Percentiles rank a stretch among this genome's conserved stretches.
phyloP scores from a whole-genome alignment of 2,797 vertebrate species.

The Anabas testudineus region DNA sequence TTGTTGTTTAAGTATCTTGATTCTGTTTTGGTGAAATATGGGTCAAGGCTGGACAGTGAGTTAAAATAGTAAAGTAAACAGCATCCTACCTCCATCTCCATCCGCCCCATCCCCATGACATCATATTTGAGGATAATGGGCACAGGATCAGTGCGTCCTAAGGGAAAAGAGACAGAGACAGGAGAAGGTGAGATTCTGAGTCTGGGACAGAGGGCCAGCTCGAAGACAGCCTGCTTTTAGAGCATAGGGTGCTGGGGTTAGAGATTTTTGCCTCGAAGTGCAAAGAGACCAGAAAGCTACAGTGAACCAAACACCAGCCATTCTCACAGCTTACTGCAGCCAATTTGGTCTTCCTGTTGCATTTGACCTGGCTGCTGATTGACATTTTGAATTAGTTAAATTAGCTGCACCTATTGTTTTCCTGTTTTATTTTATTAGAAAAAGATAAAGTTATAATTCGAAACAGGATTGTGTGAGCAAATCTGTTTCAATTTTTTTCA shows the following conservation, averaged over 20 bases:
- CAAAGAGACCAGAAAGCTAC: slow-evolving; percentile 99
- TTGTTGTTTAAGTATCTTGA: too few species aligned
- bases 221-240: slow-evolving; percentile 86
- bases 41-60: neutral
- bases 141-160: slow-evolving; percentile 98
- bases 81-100: slow-evolving; percentile 97
- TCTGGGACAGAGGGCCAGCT: slow-evolving; percentile 66
- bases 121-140: slow-evolving; percentile 99
- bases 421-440: neutral
- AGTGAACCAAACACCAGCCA: slow-evolving; percentile 99
- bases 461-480: slow-evolving; percentile 13
- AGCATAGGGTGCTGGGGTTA: slow-evolving; percentile 98
- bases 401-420: slow-evolving; percentile 20
- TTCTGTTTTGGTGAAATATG: neutral
- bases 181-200: slow-evolving; percentile 79
- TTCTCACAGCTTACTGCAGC: slow-evolving; percentile 99
- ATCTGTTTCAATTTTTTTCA: slow-evolving; percentile 37
- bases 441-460: too few species aligned
- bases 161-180: slow-evolving; percentile 73
- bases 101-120: slow-evolving; percentile 99
- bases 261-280: slow-evolving; percentile 99
- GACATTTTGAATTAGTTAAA: slow-evolving; percentile 42
- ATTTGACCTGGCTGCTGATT: slow-evolving; percentile 50
- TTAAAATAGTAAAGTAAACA: neutral
- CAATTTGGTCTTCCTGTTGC: slow-evolving; percentile 18